Evolutionary conservation across 2,113 vertebrate species (phyloP), one percentile per base, ranked within the genome.

Genomic region (Polyodon spathula): DNA sequence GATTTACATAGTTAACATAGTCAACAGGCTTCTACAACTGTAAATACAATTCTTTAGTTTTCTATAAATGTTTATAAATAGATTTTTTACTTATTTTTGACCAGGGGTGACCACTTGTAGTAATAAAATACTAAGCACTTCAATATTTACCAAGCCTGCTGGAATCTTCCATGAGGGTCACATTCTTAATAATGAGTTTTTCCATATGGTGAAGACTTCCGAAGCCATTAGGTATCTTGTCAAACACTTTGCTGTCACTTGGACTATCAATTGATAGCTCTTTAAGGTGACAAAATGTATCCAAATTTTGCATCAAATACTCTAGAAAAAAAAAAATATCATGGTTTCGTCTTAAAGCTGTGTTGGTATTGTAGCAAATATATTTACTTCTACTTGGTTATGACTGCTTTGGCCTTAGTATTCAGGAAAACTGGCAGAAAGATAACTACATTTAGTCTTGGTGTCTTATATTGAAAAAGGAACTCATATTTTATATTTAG

Each of bases 201-300:
- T 69, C 62, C 44, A 71, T 11, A 6, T 41, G 58, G 8, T n/a
- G 7, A 2, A 70, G 59, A 27, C 58, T 69, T 67, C 65, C 62
- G 57, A 73, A 73, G 11, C 59, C 61, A 27, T 62, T 41, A n/a
- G 59, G 61, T 55, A 66, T 56, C 17, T n/a, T 46, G 37, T 56
- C 59, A 61, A 66, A 65, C 9, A 68, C 2, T 39, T 48, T 14
- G 10, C 16, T 46, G n/a, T 14, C 15, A 12, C 17, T 16, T 0
- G 4, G 61, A 14, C 15, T 4, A 46, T 42, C 12, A 68, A 81
- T 54, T 40, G 58, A 75, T 2, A 78, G 16, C 63, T 80, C 68
- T 56, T 71, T 73, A n/a, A 81, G 63, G 51, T 44, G 60, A 2
- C n/a, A 38, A 6, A 76, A 73, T 57, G 72, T 73, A 54, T 77